A percentile compares a stretch with the other conserved stretches of the same genome.
Evolutionary conservation across 2,113 vertebrate species (phyloP).

Genomic region (Poeciliopsis prolifica): DNA sequence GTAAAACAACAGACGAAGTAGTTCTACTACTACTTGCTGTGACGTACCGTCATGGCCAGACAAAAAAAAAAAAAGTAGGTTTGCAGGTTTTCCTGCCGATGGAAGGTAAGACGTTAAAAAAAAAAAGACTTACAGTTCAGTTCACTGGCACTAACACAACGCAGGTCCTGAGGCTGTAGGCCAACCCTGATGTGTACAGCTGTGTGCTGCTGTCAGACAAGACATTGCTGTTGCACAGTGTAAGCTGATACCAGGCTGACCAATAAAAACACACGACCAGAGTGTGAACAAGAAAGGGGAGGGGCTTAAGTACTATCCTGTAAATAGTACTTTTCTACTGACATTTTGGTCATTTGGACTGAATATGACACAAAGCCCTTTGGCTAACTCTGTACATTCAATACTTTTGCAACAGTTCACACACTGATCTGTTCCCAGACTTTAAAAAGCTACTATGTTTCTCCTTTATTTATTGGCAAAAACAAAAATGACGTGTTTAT

Average conservation of each 20-base stretch:
- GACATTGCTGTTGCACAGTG: conserved; percentile 15
- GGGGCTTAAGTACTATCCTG: not conserved
- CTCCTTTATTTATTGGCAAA: too few species aligned
- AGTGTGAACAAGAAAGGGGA: too few species aligned
- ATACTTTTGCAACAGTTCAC: too few species aligned
- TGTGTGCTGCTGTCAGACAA: conserved; percentile 23
- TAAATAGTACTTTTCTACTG: not conserved
- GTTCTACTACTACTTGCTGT: not conserved
- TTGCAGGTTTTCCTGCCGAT: not conserved
- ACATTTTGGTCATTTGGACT: not conserved
- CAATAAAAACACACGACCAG: not conserved
- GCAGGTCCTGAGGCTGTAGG: not conserved
- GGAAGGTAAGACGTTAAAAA: conserved; percentile 5
- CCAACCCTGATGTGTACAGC: conserved; percentile 13
- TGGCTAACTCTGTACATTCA: too few species aligned
- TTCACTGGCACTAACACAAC: conserved; percentile 14
- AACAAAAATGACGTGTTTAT: too few species aligned
- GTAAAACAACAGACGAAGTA: conserved; percentile 15
- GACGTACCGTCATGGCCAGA: too few species aligned
- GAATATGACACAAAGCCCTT: not conserved
- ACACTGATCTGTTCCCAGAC: too few species aligned
- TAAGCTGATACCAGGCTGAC: conserved; percentile 36
- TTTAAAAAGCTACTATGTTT: too few species aligned
- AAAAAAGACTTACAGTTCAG: conserved; percentile 8
- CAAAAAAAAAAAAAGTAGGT: not conserved